These are phyloP conservation scores for Paraescarpia echinospica DNA, from an alignment of 1,140 invertebrate genomes.

Conservation along the genomic window DNA sequence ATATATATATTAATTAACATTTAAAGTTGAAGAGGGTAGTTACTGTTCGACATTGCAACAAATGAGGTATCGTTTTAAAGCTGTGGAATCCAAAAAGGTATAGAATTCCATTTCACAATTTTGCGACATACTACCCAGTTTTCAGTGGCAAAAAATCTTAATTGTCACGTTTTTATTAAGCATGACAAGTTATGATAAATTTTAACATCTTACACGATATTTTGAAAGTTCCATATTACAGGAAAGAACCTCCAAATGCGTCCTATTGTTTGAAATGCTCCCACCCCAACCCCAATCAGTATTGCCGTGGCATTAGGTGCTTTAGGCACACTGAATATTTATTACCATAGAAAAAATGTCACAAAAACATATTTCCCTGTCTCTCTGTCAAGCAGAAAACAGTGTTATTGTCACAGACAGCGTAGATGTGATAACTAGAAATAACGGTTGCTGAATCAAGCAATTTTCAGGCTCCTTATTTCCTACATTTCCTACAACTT, in stretches of 20 bases:
- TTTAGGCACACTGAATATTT: background rate
- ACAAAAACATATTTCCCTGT: conserved; percentile 9
- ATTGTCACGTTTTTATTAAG: too few species aligned
- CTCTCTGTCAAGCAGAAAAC: background rate
- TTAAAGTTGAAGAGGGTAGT: too few species aligned
- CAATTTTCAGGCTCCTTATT: background rate
- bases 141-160: too few species aligned
- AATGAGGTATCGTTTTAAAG: too few species aligned
- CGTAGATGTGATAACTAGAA: background rate
- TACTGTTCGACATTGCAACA: too few species aligned
- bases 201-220: background rate
- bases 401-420: background rate
- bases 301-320: background rate
- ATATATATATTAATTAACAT: too few species aligned
- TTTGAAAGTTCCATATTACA: background rate
- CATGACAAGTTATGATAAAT: too few species aligned
- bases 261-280: background rate
- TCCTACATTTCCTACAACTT: background rate
- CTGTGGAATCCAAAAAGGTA: too few species aligned
- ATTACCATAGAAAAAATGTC: background rate
- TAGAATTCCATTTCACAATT: too few species aligned
- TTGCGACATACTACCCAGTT: too few species aligned
- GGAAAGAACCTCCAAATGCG: background rate
- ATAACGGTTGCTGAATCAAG: background rate
- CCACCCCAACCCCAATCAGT: background rate